Conservation (phyloP, 2,797 vertebrate genomes). For the Lates japonicus region DNA sequence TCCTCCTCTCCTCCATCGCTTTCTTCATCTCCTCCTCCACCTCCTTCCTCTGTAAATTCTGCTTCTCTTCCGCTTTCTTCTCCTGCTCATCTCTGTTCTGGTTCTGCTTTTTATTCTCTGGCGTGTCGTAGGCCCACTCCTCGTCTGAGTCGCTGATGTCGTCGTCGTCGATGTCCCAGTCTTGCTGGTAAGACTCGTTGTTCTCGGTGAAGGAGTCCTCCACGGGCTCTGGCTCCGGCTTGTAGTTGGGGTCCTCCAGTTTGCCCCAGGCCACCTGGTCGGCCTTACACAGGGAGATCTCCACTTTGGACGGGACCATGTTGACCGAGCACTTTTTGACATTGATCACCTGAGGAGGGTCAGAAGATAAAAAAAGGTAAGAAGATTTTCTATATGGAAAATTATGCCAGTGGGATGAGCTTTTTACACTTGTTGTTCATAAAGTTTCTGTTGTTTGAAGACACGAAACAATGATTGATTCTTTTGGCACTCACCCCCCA, state of each 20-base stretch:
- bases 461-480: no score
- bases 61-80: slow-evolving; percentile 4
- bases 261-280: slow-evolving; percentile 91
- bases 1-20: slow-evolving; percentile 53
- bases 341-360: slow-evolving; percentile 86
- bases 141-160: slow-evolving; percentile 89
- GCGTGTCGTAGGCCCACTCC: slow-evolving; percentile 73
- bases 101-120: not conserved
- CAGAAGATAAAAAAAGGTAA: not conserved
- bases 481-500: slow-evolving; percentile 91
- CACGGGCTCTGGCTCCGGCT: slow-evolving; percentile 68
- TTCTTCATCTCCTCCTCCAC: slow-evolving; percentile 69
- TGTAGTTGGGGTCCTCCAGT: slow-evolving; percentile 89
- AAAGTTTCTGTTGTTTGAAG: not conserved
- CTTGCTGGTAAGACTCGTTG: not conserved
- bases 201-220: slow-evolving; percentile 18
- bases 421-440: not conserved
- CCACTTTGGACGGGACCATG: slow-evolving; percentile 94
- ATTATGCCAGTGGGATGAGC: not conserved
- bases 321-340: slow-evolving; percentile 88
- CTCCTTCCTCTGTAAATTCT: slow-evolving; percentile 50
- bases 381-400: not conserved
- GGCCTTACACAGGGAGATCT: slow-evolving; percentile 90
- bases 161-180: slow-evolving; percentile 85
- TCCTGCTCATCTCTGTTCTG: not conserved